Conservation (phyloP, 2,113 vertebrate genomes). For the Chlorodrepanis virens region DNA sequence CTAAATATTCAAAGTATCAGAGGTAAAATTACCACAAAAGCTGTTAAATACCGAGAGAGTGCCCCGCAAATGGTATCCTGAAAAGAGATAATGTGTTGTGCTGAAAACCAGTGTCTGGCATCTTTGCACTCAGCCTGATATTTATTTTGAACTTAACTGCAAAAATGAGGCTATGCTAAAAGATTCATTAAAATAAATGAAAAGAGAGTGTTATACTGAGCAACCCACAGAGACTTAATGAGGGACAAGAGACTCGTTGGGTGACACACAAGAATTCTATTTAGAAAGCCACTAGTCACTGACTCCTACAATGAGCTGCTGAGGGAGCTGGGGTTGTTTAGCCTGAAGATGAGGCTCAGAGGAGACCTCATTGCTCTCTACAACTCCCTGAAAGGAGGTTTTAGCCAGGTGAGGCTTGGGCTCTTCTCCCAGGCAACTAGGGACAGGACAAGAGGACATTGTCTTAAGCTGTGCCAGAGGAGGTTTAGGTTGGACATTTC, state of each 20-base stretch:
- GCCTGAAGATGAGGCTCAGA: neutral
- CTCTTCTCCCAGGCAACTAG: neutral
- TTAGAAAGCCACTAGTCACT: neutral
- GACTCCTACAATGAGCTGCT: neutral
- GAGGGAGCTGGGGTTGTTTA: neutral
- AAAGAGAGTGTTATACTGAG: neutral
- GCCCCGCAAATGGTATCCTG: neutral
- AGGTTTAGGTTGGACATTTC: neutral
- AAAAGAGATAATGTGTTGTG: neutral
- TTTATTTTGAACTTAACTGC: neutral
- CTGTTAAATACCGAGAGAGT: neutral
- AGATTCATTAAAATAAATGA: neutral
- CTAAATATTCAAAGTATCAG: neutral
- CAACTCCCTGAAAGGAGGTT: neutral
- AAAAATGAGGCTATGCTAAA: neutral
- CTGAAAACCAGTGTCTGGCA: neutral
- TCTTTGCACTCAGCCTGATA: neutral
- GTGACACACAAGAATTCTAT: neutral
- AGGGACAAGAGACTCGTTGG: neutral
- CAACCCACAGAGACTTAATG: neutral
- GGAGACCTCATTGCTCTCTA: neutral
- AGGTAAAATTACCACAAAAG: neutral
- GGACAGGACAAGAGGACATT: neutral
- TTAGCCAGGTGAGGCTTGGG: neutral
- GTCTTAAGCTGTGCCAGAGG: neutral